A percentile compares a stretch with the other conserved stretches of the same genome.
phyloP scores from a whole-genome alignment of 2,797 vertebrate species.

The Tokudaia muenninki region DNA sequence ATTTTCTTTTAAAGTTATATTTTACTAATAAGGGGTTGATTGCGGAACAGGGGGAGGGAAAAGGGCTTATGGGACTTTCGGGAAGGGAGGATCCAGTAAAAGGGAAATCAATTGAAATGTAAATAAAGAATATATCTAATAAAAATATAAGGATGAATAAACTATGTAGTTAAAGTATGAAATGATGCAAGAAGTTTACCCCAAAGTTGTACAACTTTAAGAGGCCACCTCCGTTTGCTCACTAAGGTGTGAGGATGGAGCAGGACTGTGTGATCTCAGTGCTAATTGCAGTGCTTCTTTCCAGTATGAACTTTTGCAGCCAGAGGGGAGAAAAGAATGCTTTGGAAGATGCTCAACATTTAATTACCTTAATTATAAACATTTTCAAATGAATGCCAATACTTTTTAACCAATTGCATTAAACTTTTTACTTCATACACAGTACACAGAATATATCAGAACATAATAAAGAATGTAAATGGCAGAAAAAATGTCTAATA shows the following conservation, averaged over 20 bases:
- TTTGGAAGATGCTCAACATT: slow-evolving; percentile 61
- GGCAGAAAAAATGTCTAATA: slow-evolving; percentile 21
- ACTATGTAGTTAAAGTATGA: slow-evolving; percentile 53
- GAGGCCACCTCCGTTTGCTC: not conserved
- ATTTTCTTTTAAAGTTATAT: slow-evolving; percentile 42
- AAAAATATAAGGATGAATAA: not conserved
- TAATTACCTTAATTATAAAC: slow-evolving; percentile 48
- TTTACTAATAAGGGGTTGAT: not conserved
- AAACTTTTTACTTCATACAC: not conserved
- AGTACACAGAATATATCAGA: not conserved
- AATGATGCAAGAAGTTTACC: not conserved
- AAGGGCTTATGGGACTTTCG: too few species aligned
- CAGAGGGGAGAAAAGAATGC: slow-evolving; percentile 25
- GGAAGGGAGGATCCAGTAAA: too few species aligned
- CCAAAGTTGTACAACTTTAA: not conserved
- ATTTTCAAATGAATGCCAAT: slow-evolving; percentile 42
- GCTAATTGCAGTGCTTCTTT: not conserved
- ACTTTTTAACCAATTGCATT: slow-evolving; percentile 61
- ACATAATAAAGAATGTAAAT: slow-evolving; percentile 10
- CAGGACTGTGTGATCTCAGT: not conserved
- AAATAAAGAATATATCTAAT: too few species aligned
- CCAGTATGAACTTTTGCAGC: not conserved
- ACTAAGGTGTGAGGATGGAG: not conserved
- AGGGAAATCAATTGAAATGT: too few species aligned
- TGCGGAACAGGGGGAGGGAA: too few species aligned